Percentiles rank a stretch among this genome's conserved stretches.
Evolutionary conservation across 2,113 vertebrate species (phyloP).

Genomic region (Corydoras maculifer): DNA sequence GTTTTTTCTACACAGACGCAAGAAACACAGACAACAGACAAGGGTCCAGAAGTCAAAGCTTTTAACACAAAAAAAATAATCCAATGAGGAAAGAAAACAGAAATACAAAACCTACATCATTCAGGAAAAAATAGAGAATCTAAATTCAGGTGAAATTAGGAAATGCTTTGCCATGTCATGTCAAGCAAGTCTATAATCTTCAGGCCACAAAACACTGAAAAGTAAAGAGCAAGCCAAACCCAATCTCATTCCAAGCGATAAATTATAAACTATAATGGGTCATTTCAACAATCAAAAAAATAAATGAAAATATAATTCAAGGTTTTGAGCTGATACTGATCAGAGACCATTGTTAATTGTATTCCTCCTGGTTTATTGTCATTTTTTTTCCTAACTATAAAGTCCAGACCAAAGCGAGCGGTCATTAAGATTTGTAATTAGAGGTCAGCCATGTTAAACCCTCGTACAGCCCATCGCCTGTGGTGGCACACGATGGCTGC

Average conservation of each 20-base stretch:
- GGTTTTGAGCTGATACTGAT: slow-evolving; percentile 62
- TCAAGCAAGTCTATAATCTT: slow-evolving; percentile 42
- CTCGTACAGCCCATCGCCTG: slow-evolving; percentile 97
- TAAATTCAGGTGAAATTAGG: neutral
- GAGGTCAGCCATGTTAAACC: slow-evolving; percentile 99
- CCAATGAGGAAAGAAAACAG: no score
- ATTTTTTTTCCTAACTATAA: slow-evolving; percentile 62
- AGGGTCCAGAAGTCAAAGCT: no score
- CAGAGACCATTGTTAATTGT: slow-evolving; percentile 70
- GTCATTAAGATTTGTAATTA: slow-evolving; percentile 99
- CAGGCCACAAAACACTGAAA: slow-evolving; percentile 59
- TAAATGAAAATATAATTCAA: slow-evolving; percentile 67
- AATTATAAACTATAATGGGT: slow-evolving; percentile 44
- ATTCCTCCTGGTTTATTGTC: slow-evolving; percentile 63
- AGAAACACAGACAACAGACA: no score
- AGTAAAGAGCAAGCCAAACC: slow-evolving; percentile 58
- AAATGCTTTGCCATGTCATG: slow-evolving; percentile 29
- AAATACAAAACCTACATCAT: no score
- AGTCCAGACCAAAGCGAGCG: slow-evolving; percentile 60
- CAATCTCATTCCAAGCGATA: slow-evolving; percentile 32
- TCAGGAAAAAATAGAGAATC: neutral
- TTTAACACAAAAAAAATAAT: no score
- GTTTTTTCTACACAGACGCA: neutral
- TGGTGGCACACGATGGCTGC: slow-evolving; percentile 97
- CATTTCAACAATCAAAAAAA: slow-evolving; percentile 48